Base-by-base conservation (phyloP, 2,888 invertebrate genomes). In the Netelia inedita region DNA sequence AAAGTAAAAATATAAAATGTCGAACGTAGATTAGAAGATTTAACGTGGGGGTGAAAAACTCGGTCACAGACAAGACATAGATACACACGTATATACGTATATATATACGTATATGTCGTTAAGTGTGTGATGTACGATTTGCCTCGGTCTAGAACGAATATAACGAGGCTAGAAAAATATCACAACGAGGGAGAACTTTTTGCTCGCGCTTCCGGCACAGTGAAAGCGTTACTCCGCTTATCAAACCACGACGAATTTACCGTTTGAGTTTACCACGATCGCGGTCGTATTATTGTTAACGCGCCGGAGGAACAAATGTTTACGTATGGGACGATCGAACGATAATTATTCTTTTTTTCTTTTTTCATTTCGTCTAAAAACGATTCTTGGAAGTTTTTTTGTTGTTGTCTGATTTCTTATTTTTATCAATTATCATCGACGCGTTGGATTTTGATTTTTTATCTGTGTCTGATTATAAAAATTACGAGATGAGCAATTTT, bases 41-140 rank as follows among this genome's bases (percentile, higher is more conserved):
- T 1, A 46, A 65, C 75, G 82, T 57, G 73, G 82, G 73, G 65
- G 79, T 35, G 66, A 59, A 57, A 82, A 82, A 82, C 76, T 82
- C 81, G 81, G 81, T 76, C 81, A 71, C 43, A 74, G 41, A 55
- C 23, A 69, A 75, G 63, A 74, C 69, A 59, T 63, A 55, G 23
- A 69, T 69, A 43, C 21, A 46, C 41, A 43, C 14, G 43, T 50
- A 61, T 35, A 35, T 19, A 23, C 10, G 6, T 28, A 9, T 41
- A 65, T 35, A 35, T 19, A 23, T 19, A 2, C 10, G 1, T 41
- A 65, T 43, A n/a, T 66, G n/a, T 23, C n/a, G 14, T 43, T 46
- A 19, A 5, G 21, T 43, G 21, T 61, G 41, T 19, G 28, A 53
- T 28, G 9, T 50, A 53, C 16, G 8, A 55, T 8, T 50, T 23